Evolutionary conservation across 2,113 vertebrate species (phyloP).

Genomic region (Pontoporia blainvillei): DNA sequence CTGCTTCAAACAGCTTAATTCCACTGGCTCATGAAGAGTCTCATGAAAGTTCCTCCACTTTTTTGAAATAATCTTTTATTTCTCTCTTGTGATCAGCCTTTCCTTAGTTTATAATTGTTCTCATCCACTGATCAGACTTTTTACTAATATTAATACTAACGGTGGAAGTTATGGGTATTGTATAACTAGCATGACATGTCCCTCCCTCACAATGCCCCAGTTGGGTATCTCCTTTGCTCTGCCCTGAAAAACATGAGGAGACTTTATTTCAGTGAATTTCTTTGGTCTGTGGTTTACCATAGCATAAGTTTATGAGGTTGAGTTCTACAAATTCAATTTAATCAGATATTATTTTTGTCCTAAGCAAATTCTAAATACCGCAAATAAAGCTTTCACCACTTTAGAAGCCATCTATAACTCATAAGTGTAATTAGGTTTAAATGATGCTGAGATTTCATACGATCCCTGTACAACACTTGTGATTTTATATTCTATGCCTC

Average conservation of each 20-base stretch:
- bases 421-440: slow-evolving; percentile 34
- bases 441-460: slow-evolving; percentile 7
- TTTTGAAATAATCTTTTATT: background rate
- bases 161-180: no score
- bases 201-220: background rate
- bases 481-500: slow-evolving; percentile 19
- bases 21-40: background rate
- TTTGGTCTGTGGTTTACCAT: slow-evolving; percentile 39
- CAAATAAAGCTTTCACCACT: slow-evolving; percentile 52
- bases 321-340: slow-evolving; percentile 51
- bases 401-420: slow-evolving; percentile 34
- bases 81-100: background rate
- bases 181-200: accelerated
- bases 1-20: background rate
- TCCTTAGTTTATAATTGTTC: background rate
- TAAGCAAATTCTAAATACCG: background rate
- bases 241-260: background rate
- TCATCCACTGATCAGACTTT: background rate
- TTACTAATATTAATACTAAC: background rate
- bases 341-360: slow-evolving; percentile 31
- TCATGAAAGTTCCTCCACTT: background rate
- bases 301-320: slow-evolving; percentile 20
- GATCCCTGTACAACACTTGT: background rate
- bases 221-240: background rate
- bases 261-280: background rate